Percentiles rank a stretch among this genome's conserved stretches.
These are phyloP conservation scores for Andrena chrysosceles DNA, from an alignment of 2,888 invertebrate species.

Conservation along the genomic window DNA sequence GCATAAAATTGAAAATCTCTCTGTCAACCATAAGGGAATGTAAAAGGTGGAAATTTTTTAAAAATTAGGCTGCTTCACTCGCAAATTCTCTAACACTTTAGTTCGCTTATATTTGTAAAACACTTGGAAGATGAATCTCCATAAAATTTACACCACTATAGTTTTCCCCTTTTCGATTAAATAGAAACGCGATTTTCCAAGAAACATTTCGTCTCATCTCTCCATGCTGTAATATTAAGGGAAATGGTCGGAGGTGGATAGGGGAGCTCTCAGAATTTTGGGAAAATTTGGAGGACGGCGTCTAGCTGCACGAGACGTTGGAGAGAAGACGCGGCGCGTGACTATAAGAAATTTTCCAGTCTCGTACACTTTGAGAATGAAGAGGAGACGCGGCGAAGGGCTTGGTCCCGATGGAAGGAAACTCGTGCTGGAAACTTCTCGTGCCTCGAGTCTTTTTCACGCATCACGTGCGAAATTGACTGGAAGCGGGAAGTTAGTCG, in stretches of 20 bases:
- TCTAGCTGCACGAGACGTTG: slow-evolving; percentile 33
- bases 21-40: too few relatives aligned
- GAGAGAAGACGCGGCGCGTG: slow-evolving; percentile 37
- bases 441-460: slow-evolving; percentile 50
- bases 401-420: slow-evolving; percentile 38
- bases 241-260: background rate
- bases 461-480: slow-evolving; percentile 64
- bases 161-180: too few relatives aligned
- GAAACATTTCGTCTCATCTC: too few relatives aligned
- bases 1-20: too few relatives aligned
- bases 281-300: slow-evolving; percentile 27
- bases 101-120: too few relatives aligned
- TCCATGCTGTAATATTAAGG: too few relatives aligned
- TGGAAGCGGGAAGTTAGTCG: slow-evolving; percentile 61
- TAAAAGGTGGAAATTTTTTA: too few relatives aligned
- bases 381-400: slow-evolving; percentile 6
- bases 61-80: too few relatives aligned
- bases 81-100: too few relatives aligned
- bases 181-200: too few relatives aligned
- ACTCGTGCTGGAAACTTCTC: slow-evolving; percentile 34
- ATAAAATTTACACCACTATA: too few relatives aligned
- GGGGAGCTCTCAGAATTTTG: slow-evolving; percentile 21
- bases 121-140: too few relatives aligned
- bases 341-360: slow-evolving; percentile 64
- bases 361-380: slow-evolving; percentile 43